Base-by-base conservation (phyloP, 1,140 invertebrate species). In the Lucilia sericata region DNA sequence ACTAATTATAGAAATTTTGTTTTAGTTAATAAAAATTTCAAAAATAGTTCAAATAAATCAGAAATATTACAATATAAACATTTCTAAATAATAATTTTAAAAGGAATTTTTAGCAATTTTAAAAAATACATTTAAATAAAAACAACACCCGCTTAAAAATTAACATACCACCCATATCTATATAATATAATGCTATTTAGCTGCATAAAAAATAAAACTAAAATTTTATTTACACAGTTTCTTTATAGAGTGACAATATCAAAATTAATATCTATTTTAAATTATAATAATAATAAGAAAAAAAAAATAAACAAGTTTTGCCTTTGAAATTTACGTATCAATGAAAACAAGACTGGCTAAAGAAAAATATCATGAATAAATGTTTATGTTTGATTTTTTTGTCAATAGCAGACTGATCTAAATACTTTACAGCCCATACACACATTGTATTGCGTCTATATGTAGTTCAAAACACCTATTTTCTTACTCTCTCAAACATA, bases 341-440 rank as follows among this genome's bases (percentile, higher is more conserved):
- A 60, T 60, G 55, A n/a, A 70, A 70, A 70, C 5, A 70, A 19
- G 65, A 21, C 7, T 70, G 65, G 25, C 21, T 70, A 12, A 70
- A 21, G 4, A 3, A 65, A 17, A 12, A 49, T 49, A 49, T 49
- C 13, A 14, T 49, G 13, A 12, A 49, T 14, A 49, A 12, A 49
- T 49, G 2, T 55, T 55, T 55, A 55, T 55, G 51, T 55, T 60
- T 17, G 13, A 5, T 60, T 21, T 70, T 70, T 19, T 7, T 70
- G 65, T 70, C n/a, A 70, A 70, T 21, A 70, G n/a, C 65, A 70
- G n/a, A 70, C 65, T 70, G 65, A 70, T 70, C 65, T 70, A 70
- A 70, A 70, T 70, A 70, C n/a, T 25, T 70, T 70, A 25, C 65
- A 70, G 65, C 65, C 65, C 65, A 70, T 70, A 70, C 65, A 70